These are phyloP conservation scores for Butastur rufipennis DNA, from an alignment of 2,113 vertebrate species.

Conservation along the genomic window DNA sequence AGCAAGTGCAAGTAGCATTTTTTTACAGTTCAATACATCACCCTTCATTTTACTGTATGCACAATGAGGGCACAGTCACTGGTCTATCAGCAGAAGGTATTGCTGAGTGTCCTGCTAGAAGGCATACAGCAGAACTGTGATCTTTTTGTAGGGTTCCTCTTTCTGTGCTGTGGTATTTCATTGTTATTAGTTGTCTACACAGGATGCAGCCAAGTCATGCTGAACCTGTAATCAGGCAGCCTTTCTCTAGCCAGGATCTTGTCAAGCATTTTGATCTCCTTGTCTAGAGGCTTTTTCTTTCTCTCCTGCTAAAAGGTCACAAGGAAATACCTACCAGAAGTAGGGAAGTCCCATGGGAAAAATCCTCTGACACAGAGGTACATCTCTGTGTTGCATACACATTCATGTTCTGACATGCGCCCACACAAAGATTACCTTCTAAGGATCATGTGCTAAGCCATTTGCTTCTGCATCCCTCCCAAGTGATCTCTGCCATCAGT, in stretches of 20 bases:
- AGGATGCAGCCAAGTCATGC: background rate
- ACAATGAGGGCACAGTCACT: background rate
- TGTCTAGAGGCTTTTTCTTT: background rate
- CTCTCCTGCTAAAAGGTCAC: background rate
- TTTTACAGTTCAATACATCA: background rate
- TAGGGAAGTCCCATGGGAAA: background rate
- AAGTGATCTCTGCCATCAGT: background rate
- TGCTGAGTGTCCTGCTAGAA: background rate
- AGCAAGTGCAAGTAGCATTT: background rate
- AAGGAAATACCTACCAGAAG: background rate
- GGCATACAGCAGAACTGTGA: fast-evolving
- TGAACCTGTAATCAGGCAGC: background rate
- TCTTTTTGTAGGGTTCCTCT: background rate
- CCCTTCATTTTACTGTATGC: background rate
- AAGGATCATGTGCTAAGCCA: background rate
- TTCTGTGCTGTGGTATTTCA: background rate
- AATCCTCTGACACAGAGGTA: background rate
- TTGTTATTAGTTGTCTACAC: background rate
- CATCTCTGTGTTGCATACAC: background rate
- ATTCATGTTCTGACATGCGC: background rate
- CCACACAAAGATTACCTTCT: background rate
- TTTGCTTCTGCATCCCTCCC: background rate
- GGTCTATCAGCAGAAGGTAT: background rate
- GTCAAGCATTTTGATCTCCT: background rate
- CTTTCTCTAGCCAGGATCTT: background rate